Percentiles rank a stretch among this genome's conserved stretches.
phyloP scores from a whole-genome alignment of 2,888 invertebrate genomes.

The Nebria brevicollis region DNA sequence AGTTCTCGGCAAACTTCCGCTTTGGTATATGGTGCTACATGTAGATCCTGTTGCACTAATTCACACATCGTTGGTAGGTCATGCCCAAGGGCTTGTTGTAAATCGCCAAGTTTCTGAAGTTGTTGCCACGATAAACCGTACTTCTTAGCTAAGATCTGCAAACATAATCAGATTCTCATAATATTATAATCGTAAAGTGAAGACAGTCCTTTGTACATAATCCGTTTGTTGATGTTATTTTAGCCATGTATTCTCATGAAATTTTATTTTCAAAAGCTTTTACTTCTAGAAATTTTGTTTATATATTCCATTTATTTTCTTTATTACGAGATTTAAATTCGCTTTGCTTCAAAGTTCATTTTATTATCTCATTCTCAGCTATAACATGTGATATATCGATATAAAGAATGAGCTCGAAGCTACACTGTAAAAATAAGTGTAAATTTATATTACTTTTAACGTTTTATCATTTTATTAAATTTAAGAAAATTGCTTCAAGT shows the following conservation, averaged over 20 bases:
- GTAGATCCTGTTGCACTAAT: constrained; percentile 72
- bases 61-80: constrained; percentile 75
- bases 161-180: constrained; percentile 39
- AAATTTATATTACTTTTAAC: too few species aligned
- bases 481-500: too few species aligned
- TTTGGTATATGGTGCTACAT: constrained; percentile 74
- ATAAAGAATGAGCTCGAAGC: too few species aligned
- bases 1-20: constrained; percentile 74
- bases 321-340: too few species aligned
- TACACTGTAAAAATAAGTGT: too few species aligned
- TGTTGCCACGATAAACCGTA: constrained; percentile 71
- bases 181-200: constrained; percentile 4
- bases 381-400: too few species aligned
- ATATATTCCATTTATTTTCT: background rate
- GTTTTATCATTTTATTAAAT: too few species aligned
- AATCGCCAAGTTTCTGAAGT: constrained; percentile 75
- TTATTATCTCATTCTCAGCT: too few species aligned
- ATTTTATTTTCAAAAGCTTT: background rate
- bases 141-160: constrained; percentile 74
- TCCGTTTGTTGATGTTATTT: background rate
- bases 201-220: background rate
- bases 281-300: background rate
- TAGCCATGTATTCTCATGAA: background rate
- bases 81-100: constrained; percentile 75
- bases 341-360: too few species aligned